Conservation (phyloP, 2,888 invertebrate species). For the Nebria brevicollis region DNA sequence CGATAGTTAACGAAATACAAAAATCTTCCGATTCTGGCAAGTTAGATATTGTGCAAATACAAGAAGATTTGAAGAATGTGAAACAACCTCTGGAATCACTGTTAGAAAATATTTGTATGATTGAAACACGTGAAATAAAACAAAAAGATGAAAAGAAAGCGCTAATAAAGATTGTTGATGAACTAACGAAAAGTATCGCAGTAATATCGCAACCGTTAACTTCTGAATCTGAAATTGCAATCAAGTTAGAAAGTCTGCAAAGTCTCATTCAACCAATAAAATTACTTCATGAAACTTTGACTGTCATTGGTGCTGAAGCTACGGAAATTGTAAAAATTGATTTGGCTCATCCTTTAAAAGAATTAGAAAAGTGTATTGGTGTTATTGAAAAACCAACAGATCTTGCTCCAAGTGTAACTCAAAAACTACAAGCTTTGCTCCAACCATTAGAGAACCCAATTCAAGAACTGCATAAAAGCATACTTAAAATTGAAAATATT, state of each 20-base stretch:
- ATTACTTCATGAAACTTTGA: slow-evolving; percentile 32
- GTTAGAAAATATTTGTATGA: slow-evolving; percentile 31
- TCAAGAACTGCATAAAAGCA: slow-evolving; percentile 6
- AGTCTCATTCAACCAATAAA: slow-evolving; percentile 12
- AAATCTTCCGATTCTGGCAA: slow-evolving; percentile 13
- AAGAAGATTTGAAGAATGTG: slow-evolving; percentile 36
- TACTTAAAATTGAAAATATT: slow-evolving; percentile 2
- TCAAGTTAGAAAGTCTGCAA: slow-evolving; percentile 34
- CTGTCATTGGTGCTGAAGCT: slow-evolving; percentile 16
- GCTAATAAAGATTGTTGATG: slow-evolving; percentile 13
- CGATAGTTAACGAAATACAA: background rate
- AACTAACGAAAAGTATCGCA: slow-evolving; percentile 15
- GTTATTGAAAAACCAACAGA: slow-evolving; percentile 17
- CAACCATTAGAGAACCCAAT: background rate
- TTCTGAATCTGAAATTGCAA: slow-evolving; percentile 3
- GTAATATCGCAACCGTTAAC: slow-evolving; percentile 15
- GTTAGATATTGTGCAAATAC: slow-evolving; percentile 47
- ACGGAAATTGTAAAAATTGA: slow-evolving; percentile 21
- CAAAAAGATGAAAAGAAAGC: slow-evolving; percentile 18
- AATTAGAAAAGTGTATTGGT: background rate
- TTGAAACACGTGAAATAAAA: slow-evolving; percentile 31
- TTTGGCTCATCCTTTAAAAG: slow-evolving; percentile 17
- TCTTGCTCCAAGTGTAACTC: background rate
- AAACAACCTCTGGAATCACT: background rate
- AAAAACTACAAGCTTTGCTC: background rate